Percentiles rank a stretch among this genome's conserved stretches.
Evolutionary conservation across 1,140 invertebrate genomes (phyloP).

Genomic region (Thereuonema tuberculata): DNA sequence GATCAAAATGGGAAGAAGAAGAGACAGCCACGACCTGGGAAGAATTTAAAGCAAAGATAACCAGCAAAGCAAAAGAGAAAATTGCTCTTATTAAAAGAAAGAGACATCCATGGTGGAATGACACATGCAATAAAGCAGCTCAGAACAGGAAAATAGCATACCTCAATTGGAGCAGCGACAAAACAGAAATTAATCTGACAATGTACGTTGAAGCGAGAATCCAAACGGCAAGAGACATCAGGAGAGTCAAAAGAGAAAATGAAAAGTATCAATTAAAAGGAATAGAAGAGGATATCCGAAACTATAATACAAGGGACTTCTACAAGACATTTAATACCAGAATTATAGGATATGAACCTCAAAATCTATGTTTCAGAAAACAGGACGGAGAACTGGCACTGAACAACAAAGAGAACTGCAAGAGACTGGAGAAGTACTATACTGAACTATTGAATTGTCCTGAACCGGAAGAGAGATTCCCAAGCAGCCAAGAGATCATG

Average conservation of each 20-base stretch:
- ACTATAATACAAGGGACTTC: neutral
- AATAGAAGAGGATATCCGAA: neutral
- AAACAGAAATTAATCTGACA: neutral
- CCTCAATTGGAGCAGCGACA: neutral
- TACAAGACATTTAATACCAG: neutral
- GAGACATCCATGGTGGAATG: neutral
- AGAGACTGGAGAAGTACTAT: neutral
- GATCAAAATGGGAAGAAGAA: neutral
- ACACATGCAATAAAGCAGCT: neutral
- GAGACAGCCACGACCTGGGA: neutral
- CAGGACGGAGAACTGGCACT: neutral
- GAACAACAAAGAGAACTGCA: neutral
- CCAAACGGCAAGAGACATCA: neutral
- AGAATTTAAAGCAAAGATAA: neutral
- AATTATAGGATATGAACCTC: neutral
- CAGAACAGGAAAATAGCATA: neutral
- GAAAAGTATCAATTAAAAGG: neutral
- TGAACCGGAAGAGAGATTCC: neutral
- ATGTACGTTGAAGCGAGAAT: neutral
- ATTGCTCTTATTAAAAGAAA: neutral
- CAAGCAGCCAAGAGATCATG: neutral
- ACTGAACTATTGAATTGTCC: neutral
- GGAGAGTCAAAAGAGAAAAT: neutral
- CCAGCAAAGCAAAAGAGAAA: neutral
- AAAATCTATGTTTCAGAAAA: neutral